These are phyloP conservation scores for Polydrusus cervinus DNA, from an alignment of 2,888 invertebrate species.

Conservation along the genomic window DNA sequence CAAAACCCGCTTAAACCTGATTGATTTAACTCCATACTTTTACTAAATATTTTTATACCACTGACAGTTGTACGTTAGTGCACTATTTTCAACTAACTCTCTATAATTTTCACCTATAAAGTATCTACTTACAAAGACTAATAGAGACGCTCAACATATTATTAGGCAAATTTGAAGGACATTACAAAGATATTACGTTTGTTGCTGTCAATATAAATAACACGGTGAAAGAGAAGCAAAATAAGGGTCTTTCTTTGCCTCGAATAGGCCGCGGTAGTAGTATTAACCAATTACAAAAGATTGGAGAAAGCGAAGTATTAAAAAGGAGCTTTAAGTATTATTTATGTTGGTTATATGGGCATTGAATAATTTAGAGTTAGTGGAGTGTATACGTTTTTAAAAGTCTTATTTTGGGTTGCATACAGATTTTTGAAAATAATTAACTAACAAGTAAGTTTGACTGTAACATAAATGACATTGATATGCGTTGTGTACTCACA, in stretches of 20 bases:
- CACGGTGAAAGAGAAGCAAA: neutral
- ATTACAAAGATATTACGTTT: conserved; percentile 15
- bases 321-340: neutral
- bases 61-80: neutral
- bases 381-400: neutral
- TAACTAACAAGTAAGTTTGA: no score
- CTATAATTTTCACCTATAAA: conserved; percentile 15
- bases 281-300: conserved; percentile 46
- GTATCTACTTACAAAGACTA: conserved; percentile 18
- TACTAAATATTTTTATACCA: conserved; percentile 15
- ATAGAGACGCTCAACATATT: conserved; percentile 21
- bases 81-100: conserved; percentile 6
- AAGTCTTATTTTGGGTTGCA: no score
- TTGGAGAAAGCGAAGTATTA: conserved; percentile 9
- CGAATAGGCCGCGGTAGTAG: conserved; percentile 15
- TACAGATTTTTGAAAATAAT: no score
- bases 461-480: no score
- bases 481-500: no score
- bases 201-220: conserved; percentile 19
- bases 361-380: neutral
- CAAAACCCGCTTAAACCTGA: neutral
- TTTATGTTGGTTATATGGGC: neutral
- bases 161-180: conserved; percentile 15
- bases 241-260: conserved; percentile 1
- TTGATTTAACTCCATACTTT: conserved; percentile 13